Percentiles rank a stretch among this genome's conserved stretches.
These are phyloP conservation scores for Capitella teleta DNA, from an alignment of 1,140 invertebrate genomes.

Conservation along the genomic window DNA sequence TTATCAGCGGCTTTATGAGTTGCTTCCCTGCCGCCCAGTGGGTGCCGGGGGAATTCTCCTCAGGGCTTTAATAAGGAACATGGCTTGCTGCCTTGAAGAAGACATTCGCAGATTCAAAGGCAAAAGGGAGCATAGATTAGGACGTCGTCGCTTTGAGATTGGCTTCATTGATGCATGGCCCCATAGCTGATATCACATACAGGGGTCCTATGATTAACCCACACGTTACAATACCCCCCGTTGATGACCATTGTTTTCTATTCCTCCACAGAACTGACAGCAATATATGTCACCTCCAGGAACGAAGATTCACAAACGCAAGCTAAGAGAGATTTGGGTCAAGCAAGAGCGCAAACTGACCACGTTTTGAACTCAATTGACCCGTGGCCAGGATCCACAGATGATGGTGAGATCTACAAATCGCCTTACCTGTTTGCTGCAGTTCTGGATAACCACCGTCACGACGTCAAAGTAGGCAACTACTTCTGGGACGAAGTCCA, in stretches of 20 bases:
- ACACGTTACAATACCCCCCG: too few relatives aligned
- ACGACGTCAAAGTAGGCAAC: constrained; percentile 8
- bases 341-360: constrained; percentile 4
- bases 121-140: too few relatives aligned
- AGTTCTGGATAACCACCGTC: constrained; percentile 8
- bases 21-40: too few relatives aligned
- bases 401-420: constrained; percentile 2
- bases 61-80: too few relatives aligned
- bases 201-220: too few relatives aligned
- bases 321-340: background rate
- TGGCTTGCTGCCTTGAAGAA: too few relatives aligned
- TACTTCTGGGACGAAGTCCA: constrained; percentile 14
- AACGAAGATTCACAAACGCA: constrained; percentile 8
- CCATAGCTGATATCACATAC: too few relatives aligned
- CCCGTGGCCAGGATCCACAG: constrained; percentile 8
- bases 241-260: background rate
- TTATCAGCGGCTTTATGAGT: too few relatives aligned
- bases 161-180: too few relatives aligned
- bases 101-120: too few relatives aligned
- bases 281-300: constrained; percentile 7
- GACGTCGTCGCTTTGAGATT: too few relatives aligned
- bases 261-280: constrained; percentile 4
- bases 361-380: background rate
- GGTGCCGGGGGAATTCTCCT: too few relatives aligned
- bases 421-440: constrained; percentile 11